phyloP scores from a whole-genome alignment of 2,888 invertebrate species.

The Julus scanicus region DNA sequence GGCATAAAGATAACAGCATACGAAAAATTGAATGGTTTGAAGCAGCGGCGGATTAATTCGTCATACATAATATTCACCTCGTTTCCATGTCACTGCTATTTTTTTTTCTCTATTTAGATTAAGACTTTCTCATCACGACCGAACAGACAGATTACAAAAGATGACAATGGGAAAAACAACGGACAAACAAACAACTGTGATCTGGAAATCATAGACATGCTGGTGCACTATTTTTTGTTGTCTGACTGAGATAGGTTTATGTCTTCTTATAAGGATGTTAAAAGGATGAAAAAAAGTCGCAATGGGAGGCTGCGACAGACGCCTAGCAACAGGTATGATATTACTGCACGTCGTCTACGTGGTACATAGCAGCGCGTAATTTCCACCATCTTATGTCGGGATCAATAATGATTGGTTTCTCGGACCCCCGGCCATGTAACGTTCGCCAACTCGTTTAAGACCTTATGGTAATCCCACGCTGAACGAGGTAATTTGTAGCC shows the following conservation, averaged over 20 bases:
- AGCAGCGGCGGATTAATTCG: neutral
- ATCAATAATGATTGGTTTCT: neutral
- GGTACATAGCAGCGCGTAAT: neutral
- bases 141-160: neutral
- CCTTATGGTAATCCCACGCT: slow-evolving; percentile 5
- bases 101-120: neutral
- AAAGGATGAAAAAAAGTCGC: neutral
- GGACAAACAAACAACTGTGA: neutral
- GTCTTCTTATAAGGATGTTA: neutral
- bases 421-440: slow-evolving; percentile 5
- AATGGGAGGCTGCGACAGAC: neutral
- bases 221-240: neutral
- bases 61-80: neutral
- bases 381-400: neutral
- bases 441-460: neutral
- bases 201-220: neutral
- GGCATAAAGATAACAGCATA: neutral
- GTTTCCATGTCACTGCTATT: neutral
- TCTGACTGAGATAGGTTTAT: neutral
- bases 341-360: neutral
- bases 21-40: neutral
- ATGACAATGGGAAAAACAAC: neutral
- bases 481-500: neutral
- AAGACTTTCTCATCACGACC: neutral
- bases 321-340: neutral